These are phyloP conservation scores for Mastomys natalensis DNA, from an alignment of 2,113 vertebrate species.

Conservation along the genomic window DNA sequence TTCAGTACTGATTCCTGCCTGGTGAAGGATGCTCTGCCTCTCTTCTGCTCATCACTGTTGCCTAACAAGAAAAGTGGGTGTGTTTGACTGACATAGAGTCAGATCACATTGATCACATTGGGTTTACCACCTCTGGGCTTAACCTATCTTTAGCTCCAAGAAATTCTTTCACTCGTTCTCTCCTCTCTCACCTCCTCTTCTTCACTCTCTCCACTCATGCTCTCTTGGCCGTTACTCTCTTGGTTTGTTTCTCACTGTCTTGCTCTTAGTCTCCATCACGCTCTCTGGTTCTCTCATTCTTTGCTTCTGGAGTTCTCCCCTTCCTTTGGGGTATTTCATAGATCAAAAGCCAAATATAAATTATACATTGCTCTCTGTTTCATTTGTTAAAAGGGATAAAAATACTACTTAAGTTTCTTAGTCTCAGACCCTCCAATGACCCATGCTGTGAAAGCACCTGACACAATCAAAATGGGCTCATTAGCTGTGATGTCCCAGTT, in stretches of 20 bases:
- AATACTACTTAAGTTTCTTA: accelerated
- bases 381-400: neutral
- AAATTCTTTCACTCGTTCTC: neutral
- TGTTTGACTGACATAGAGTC: accelerated
- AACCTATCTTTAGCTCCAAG: neutral
- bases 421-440: neutral
- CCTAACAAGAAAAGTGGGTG: no score
- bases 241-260: no score
- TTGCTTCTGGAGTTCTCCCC: neutral
- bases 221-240: no score
- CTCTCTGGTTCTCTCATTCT: neutral
- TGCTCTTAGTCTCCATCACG: neutral
- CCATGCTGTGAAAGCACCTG: accelerated
- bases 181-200: neutral
- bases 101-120: accelerated
- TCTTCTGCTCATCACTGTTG: accelerated
- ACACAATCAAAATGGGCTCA: accelerated
- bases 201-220: no score
- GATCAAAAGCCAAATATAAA: neutral
- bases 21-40: no score
- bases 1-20: neutral
- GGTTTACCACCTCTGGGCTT: neutral
- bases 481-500: accelerated
- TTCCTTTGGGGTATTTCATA: neutral
- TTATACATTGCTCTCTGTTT: accelerated